Base-by-base conservation (phyloP, 2,888 invertebrate species). In the Pasiphila rectangulata region DNA sequence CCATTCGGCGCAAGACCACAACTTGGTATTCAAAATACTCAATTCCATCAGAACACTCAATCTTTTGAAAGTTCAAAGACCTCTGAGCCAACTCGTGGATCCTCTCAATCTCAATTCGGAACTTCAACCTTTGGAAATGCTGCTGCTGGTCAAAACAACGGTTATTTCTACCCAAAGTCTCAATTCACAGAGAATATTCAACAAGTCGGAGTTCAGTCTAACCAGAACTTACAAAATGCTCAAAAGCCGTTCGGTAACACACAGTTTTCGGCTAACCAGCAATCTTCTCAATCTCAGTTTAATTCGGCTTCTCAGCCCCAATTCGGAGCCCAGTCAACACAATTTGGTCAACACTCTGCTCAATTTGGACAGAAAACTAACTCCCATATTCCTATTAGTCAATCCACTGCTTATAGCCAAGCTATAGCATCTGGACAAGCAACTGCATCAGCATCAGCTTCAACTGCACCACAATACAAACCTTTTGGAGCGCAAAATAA, bases 261-360 rank as follows among this genome's bases (percentile, higher is more conserved):
- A 6, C 25, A 12, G 5, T 25, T 25, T 2, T 3, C 6, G 10
- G 10, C 13, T 27, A 27, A 13, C 3, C 27, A 27, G 7, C 27
- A 27, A 27, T 13, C 27, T 6, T 6, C 27, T 27, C 54, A 57
- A 29, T 24, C 42, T 35, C 63, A 66, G 9, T 61, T 64, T 20
- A 58, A 56, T 13, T 44, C 56, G 16, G 41, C 46, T 27, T 17
- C 50, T 3, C 62, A 56, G 20, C 51, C 63, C 10, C 62, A 67
- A 36, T 62, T 50, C 12, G 58, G 49, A 13, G 13, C 47, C 2
- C 60, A 60, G 9, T 23, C 34, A 15, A 20, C 57, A 15, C 52
- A 51, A 17, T 37, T 7, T 1, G 39, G 2, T 3, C 42, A 43
- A 21, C 20, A 30, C 5, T 20, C 17, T 25, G 30, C 45, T 10